A percentile compares a stretch with the other conserved stretches of the same genome.
Evolutionary conservation across 2,113 vertebrate species (phyloP).

Genomic region (Lethenteron camtschaticum): DNA sequence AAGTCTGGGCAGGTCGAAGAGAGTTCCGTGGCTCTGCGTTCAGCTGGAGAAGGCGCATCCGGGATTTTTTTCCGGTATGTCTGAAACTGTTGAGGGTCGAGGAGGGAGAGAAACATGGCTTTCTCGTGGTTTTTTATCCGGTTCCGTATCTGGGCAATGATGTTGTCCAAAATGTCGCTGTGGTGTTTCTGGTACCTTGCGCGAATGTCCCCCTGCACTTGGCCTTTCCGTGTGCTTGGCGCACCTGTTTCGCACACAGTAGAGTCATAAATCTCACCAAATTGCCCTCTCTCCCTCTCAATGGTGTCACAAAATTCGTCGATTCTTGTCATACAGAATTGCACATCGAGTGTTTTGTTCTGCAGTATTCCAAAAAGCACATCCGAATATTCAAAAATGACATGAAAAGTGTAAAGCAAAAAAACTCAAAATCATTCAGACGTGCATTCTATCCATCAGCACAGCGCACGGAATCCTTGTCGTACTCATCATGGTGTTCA

Average conservation of each 20-base stretch:
- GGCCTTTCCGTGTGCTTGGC: no score
- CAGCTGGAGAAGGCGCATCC: no score
- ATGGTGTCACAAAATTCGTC: constrained; percentile 11
- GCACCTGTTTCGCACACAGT: no score
- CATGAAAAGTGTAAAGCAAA: constrained; percentile 9
- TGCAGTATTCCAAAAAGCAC: constrained; percentile 10
- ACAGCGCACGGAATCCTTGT: no score
- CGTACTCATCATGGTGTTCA: no score
- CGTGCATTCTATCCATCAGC: not conserved
- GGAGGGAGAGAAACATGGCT: constrained; percentile 8
- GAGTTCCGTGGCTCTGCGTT: constrained; percentile 8
- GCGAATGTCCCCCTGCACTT: no score
- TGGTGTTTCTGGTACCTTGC: no score
- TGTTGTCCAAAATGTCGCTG: no score
- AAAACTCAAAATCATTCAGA: constrained; percentile 11
- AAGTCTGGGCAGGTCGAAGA: constrained; percentile 8
- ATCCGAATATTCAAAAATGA: constrained; percentile 8
- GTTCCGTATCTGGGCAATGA: constrained; percentile 8
- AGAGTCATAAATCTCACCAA: not conserved
- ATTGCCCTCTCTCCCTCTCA: constrained; percentile 7
- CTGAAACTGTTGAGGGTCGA: no score
- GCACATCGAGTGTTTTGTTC: constrained; percentile 9
- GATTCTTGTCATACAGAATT: constrained; percentile 8
- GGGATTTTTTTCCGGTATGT: no score
- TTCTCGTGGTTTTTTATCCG: constrained; percentile 9